Evolutionary conservation across 2,888 invertebrate genomes (phyloP), one percentile per base, ranked within the genome.

Genomic region (Hydrotaea cyrtoneurina): DNA sequence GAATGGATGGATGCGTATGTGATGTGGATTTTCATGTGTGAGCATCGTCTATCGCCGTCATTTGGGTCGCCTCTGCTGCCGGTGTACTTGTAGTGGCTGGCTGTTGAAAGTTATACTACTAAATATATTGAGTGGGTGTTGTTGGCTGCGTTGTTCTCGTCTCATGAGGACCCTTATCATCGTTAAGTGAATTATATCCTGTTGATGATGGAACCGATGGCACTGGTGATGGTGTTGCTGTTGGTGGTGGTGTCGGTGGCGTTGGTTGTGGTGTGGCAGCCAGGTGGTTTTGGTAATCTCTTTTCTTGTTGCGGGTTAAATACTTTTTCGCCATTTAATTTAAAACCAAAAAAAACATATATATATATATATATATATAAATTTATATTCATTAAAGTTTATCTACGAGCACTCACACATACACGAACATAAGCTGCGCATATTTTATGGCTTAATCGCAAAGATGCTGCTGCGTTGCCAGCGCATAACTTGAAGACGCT

Each of bases 161-260:
- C 46, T 43, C 13, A 21, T 23, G 46, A 69, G 75, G 59, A 71
- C 75, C 80, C 75, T 76, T 75, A 76, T 80, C 80, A 75, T 66
- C 62, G 66, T 74, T 78, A 82, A 78, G 69, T 82, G 39, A 78
- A 71, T 82, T 82, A 80, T 74, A 69, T 74, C 69, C 50, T 57
- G 39, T 50, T 72, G 26, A 72, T 55, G 26, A 31, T 36, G 62
- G 62, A 62, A 31, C n/a, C 62, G 17, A 17, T 31, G 36, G 31
- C 23, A 43, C 2, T 50, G 50, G 2, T 13, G n/a, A 31, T 7
- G 31, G 31, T 31, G 31, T 31, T 31, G 31, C 3, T 31, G 31
- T 4, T 31, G 31, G 31, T 7, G 62, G 11, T 21, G 21, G 46
- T 46, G 7, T 13, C 5, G 21, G 21, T 21, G 46, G 21, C 39